Evolutionary conservation across 2,888 invertebrate genomes (phyloP).

Genomic region (Drosophila nr. medialis): DNA sequence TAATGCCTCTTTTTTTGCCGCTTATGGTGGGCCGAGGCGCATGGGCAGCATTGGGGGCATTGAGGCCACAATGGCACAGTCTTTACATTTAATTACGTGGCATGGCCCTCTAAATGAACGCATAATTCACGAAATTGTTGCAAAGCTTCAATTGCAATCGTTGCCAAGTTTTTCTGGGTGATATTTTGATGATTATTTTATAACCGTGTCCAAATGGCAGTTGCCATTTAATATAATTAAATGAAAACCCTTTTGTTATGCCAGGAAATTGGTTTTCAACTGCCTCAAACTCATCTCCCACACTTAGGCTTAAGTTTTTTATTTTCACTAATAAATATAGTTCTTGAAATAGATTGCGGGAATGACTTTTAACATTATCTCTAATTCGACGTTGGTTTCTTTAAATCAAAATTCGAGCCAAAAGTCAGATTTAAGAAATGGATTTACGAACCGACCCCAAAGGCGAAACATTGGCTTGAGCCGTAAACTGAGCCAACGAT

Average conservation of each 20-base stretch:
- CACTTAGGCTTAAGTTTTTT: background rate
- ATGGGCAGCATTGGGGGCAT: constrained; percentile 55
- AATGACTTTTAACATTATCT: background rate
- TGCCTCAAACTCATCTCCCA: background rate
- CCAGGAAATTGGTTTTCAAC: background rate
- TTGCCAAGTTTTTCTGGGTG: constrained; percentile 30
- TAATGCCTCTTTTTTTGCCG: constrained; percentile 28
- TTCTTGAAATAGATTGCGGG: background rate
- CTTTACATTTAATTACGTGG: constrained; percentile 74
- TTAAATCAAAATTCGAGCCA: background rate
- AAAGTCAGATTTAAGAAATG: background rate
- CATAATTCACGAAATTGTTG: constrained; percentile 49
- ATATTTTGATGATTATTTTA: background rate
- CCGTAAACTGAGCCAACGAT: background rate
- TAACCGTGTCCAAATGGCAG: background rate
- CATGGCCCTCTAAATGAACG: constrained; percentile 38
- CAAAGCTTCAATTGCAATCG: constrained; percentile 51
- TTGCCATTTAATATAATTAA: constrained; percentile 7
- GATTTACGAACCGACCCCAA: background rate
- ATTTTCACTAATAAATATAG: background rate
- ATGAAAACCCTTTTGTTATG: background rate
- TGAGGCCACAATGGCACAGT: constrained; percentile 64
- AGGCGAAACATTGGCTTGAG: too few species aligned
- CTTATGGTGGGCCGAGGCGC: constrained; percentile 56
- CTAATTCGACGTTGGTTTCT: background rate